Evolutionary conservation across 1,140 invertebrate genomes (phyloP), one percentile per base, ranked within the genome.

Genomic region (Galendromus occidentalis): DNA sequence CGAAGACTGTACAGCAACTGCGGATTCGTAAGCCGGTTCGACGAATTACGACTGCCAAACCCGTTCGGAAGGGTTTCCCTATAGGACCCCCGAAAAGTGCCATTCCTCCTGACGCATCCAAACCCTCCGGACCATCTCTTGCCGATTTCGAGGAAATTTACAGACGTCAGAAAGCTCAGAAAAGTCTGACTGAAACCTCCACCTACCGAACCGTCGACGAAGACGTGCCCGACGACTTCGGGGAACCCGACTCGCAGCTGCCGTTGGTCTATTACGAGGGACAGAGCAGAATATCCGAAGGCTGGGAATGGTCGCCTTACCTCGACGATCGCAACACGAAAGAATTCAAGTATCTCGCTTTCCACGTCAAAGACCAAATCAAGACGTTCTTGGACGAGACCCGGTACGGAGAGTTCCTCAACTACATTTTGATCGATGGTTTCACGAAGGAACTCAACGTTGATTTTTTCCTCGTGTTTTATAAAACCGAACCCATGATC

Each of bases 291-390:
- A 59, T 59, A 17, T 29, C 22, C 14, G 51, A 59, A 14, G 51
- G 51, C 2, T 59, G 51, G 51, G 51, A 59, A 59, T 59, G 51
- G 51, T 59, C 51, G 14, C 51, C 51, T 22, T 59, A 59, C 33
- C 22, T 59, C 1, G 51, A 59, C 9, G 51, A 59, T 22, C 25
- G 51, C n/a, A 59, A 59, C 22, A 59, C 51, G 51, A 59, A 59
- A 33, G 51, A 59, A 25, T 59, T 59, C 33, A 59, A 59, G 20
- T 59, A 59, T 9, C 22, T 59, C 14, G 51, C 51, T 29, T 59
- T 59, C 22, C 51, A 59, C 51, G 51, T 59, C 14, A 59, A 59
- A 9, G n/a, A 59, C 14, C 51, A 59, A 9, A 17, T 59, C 4
- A 59, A 59, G 20, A 20, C 51, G 2, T 59, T 59, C 22, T 33